Evolutionary conservation across 2,888 invertebrate species (phyloP).

Genomic region (Acrobasis consociella): DNA sequence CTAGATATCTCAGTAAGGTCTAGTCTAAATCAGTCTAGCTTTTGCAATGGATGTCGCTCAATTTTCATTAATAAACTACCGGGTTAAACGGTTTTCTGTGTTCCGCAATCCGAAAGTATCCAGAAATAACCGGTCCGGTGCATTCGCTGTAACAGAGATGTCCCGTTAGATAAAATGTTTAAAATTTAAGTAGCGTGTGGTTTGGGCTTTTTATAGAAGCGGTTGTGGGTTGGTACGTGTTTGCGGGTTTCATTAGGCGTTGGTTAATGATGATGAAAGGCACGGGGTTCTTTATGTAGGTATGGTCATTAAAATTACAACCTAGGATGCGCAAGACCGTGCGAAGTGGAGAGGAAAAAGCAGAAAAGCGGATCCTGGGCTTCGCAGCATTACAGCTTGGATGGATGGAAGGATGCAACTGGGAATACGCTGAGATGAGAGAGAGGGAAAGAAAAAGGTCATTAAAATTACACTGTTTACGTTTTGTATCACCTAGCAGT

Average conservation of each 20-base stretch:
- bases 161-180: constrained; percentile 41
- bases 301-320: too few relatives aligned
- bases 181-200: constrained; percentile 29
- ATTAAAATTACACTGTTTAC: too few relatives aligned
- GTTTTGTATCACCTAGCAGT: too few relatives aligned
- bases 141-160: constrained; percentile 43
- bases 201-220: constrained; percentile 2
- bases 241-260: background rate
- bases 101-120: constrained; percentile 64
- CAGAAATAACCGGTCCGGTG: constrained; percentile 37
- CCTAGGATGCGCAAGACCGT: too few relatives aligned
- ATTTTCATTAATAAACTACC: constrained; percentile 79
- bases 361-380: too few relatives aligned
- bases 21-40: constrained; percentile 62
- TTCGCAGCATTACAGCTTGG: too few relatives aligned
- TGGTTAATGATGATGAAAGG: background rate
- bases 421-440: too few relatives aligned
- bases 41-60: constrained; percentile 75
- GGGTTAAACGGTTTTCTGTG: constrained; percentile 80
- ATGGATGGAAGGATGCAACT: too few relatives aligned
- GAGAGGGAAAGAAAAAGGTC: too few relatives aligned
- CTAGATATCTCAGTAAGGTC: constrained; percentile 65
- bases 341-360: too few relatives aligned
- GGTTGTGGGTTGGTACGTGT: background rate
- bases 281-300: too few relatives aligned